Conservation (phyloP, 2,113 vertebrate genomes). For the Nothocercus nigrocapillus region DNA sequence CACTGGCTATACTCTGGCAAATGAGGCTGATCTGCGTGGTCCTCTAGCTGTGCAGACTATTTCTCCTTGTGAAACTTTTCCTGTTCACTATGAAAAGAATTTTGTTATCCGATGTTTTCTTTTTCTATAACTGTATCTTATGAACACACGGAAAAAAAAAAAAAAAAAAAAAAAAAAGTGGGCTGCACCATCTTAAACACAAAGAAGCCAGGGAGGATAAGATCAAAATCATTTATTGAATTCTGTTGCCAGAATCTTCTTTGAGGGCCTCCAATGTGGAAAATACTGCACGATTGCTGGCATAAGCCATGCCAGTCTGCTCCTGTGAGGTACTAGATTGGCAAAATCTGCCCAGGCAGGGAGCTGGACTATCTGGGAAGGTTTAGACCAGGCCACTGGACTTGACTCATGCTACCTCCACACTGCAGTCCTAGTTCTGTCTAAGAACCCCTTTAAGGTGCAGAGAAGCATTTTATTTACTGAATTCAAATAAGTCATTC, state of each 20-base stretch:
- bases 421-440: not conserved
- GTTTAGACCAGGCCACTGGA: not conserved
- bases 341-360: not conserved
- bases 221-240: not conserved
- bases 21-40: constrained; percentile 68
- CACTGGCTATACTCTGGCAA: constrained; percentile 42
- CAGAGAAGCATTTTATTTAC: not conserved
- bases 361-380: not conserved
- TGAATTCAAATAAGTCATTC: not conserved
- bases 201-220: not conserved
- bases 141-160: not conserved
- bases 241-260: not conserved
- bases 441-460: not conserved
- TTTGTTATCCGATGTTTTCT: not conserved
- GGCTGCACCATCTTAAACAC: not conserved
- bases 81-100: constrained; percentile 30
- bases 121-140: not conserved
- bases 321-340: not conserved
- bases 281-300: not conserved
- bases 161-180: not conserved
- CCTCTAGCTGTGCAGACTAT: constrained; percentile 65
- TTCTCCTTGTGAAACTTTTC: constrained; percentile 59
- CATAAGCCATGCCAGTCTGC: not conserved
- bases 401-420: not conserved
- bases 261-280: not conserved